A percentile compares a stretch with the other conserved stretches of the same genome.
Evolutionary conservation across 1,140 invertebrate species (phyloP).

Genomic region (Episyrphus balteatus): DNA sequence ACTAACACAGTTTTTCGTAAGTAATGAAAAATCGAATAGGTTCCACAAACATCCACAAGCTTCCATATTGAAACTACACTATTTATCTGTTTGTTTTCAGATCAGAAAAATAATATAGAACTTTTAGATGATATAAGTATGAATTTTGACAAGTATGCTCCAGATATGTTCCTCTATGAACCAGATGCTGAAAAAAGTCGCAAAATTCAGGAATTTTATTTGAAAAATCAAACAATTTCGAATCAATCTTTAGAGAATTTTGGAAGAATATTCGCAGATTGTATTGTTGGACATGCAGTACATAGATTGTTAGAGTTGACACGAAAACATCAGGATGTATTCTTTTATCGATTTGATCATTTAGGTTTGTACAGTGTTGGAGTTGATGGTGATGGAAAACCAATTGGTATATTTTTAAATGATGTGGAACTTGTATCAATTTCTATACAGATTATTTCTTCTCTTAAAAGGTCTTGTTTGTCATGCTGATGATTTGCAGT

Average conservation of each 20-base stretch:
- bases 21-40: constrained; percentile 2
- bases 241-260: constrained; percentile 12
- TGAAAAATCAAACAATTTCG: constrained; percentile 6
- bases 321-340: no score
- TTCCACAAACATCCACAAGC: no score
- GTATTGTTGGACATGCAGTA: no score
- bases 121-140: constrained; percentile 26
- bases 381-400: constrained; percentile 2
- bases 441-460: background rate
- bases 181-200: constrained; percentile 4
- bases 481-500: constrained; percentile 52
- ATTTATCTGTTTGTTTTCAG: no score
- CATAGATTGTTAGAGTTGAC: no score
- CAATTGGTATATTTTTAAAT: constrained; percentile 3
- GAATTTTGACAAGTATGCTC: constrained; percentile 23
- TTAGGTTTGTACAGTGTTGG: constrained; percentile 13
- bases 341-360: no score
- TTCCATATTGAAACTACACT: no score
- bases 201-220: constrained; percentile 14
- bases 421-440: background rate
- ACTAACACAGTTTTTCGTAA: constrained; percentile 42
- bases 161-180: constrained; percentile 30
- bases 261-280: no score
- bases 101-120: constrained; percentile 11
- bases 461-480: constrained; percentile 39